Conservation (phyloP, 1,140 invertebrate species). For the Muscidifurax raptorellus region DNA sequence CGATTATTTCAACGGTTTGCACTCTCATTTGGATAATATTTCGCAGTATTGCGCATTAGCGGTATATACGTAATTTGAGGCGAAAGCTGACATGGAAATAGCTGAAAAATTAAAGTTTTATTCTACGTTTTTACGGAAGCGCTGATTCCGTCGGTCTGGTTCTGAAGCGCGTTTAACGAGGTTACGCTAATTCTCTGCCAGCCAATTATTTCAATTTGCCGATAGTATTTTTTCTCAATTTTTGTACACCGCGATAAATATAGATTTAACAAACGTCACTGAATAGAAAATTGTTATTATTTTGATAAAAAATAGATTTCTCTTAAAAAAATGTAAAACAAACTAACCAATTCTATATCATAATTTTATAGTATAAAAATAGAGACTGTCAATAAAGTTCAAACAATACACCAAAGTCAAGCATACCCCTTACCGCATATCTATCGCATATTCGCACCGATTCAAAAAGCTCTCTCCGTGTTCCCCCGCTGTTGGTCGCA, state of each 20-base stretch:
- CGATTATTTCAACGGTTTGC: constrained; percentile 20
- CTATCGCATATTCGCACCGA: too few relatives aligned
- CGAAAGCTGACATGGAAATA: constrained; percentile 16
- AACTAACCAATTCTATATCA: too few relatives aligned
- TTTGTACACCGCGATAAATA: neutral
- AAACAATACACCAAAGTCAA: too few relatives aligned
- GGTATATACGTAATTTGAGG: neutral
- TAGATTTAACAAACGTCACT: neutral
- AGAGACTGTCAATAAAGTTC: too few relatives aligned
- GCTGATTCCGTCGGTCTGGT: neutral
- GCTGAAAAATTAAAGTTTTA: constrained; percentile 23
- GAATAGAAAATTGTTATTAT: too few relatives aligned
- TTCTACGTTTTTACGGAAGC: neutral
- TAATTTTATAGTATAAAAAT: too few relatives aligned
- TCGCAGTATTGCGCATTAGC: neutral
- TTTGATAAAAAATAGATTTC: too few relatives aligned
- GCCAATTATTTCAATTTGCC: too few relatives aligned
- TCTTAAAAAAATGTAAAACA: too few relatives aligned
- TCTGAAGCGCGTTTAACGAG: neutral
- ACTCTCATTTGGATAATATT: constrained; percentile 37
- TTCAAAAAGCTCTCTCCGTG: too few relatives aligned
- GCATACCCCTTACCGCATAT: too few relatives aligned
- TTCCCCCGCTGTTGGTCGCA: neutral
- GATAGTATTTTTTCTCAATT: neutral
- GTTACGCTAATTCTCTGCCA: neutral